phyloP scores from a whole-genome alignment of 2,113 vertebrate genomes.

The Bubo bubo region DNA sequence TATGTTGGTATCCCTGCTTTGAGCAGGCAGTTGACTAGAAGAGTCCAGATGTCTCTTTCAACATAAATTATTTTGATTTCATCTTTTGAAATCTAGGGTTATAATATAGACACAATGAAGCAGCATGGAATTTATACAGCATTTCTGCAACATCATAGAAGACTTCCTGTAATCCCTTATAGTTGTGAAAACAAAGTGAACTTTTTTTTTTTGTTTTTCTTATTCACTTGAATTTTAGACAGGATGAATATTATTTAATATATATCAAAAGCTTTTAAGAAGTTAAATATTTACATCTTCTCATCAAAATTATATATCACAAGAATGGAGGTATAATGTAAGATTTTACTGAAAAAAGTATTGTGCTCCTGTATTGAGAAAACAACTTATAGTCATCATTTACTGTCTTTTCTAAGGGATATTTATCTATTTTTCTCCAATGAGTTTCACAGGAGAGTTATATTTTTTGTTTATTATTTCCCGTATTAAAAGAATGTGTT shows the following conservation, averaged over 20 bases:
- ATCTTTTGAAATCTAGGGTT: not conserved
- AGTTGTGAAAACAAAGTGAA: not conserved
- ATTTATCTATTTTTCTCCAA: not conserved
- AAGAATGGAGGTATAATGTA: not conserved
- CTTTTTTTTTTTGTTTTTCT: accelerated
- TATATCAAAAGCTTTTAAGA: not conserved
- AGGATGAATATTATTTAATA: not conserved
- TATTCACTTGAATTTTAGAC: not conserved
- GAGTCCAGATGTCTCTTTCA: not conserved
- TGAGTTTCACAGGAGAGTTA: not conserved
- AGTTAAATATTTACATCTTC: not conserved
- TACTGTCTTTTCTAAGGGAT: not conserved
- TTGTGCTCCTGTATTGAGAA: not conserved
- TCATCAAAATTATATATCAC: not conserved
- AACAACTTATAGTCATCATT: not conserved
- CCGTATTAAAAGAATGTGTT: not conserved
- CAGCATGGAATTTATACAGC: not conserved
- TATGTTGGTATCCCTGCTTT: not conserved
- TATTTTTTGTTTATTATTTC: not conserved
- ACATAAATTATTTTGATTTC: not conserved
- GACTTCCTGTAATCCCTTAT: not conserved
- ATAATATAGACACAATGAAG: not conserved
- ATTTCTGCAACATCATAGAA: not conserved
- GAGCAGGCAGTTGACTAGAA: not conserved
- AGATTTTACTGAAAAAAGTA: not conserved